Evolutionary conservation across 1,140 invertebrate genomes (phyloP), one percentile per base, ranked within the genome.

Genomic region (Araneus ventricosus): DNA sequence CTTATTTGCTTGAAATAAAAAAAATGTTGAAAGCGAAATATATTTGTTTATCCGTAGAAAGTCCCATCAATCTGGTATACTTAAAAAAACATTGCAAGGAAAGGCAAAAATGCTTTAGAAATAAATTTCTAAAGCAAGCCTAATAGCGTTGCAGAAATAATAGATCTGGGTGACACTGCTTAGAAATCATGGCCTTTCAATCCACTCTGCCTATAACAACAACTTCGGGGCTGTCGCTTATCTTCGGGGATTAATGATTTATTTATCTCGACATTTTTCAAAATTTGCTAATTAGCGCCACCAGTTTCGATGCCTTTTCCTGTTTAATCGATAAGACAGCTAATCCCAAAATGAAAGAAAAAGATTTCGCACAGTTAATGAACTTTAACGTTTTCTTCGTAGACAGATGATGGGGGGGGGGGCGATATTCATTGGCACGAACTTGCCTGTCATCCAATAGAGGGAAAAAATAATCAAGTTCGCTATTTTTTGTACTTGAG

Each of bases 221-320:
- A n/a, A n/a, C n/a, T n/a, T n/a, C n/a, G n/a, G n/a, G n/a, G n/a
- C n/a, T 30, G 80, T 82, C 80, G 80, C 80, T 82, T 82, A 45
- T 82, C 80, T 82, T 82, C 22, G 6, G 37, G 37, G 39, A 82
- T 82, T 82, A 52, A 82, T 82, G 80, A 82, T 82, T 82, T 82
- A 82, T 82, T 82, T 82, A 82, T 82, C 80, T 82, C 37, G 80
- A 82, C 80, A 45, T 82, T 82, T 82, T 82, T 82, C 41, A 82
- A 82, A 82, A 82, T 45, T 82, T 52, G 80, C 37, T 82, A 82
- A 82, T 82, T 82, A 82, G 45, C 41, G 41, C 37, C 80, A 52
- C 24, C 80, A n/a, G n/a, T 82, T 82, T 82, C 39, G 80, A 30
- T 45, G 39, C 22, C 80, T 82, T 75, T 75, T 75, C 67, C 27